Evolutionary conservation across 2,113 vertebrate genomes (phyloP).

Genomic region (Lontra canadensis): DNA sequence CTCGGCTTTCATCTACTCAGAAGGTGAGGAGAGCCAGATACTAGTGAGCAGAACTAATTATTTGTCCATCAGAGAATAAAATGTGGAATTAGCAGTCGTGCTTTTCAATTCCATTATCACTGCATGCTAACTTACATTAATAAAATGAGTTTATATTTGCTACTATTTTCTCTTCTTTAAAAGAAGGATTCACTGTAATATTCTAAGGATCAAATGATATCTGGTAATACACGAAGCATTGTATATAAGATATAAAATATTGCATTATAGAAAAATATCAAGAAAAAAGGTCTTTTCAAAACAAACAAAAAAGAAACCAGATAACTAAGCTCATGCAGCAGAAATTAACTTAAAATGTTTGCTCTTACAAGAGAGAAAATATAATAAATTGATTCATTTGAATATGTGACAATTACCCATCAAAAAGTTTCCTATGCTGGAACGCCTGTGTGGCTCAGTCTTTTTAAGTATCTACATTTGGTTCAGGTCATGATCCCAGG

Average conservation of each 20-base stretch:
- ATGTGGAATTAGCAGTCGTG: not conserved
- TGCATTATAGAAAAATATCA: not conserved
- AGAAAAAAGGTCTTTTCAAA: not conserved
- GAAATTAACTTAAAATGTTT: not conserved
- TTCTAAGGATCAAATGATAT: not conserved
- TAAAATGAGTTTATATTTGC: not conserved
- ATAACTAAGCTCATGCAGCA: not conserved
- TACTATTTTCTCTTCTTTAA: not conserved
- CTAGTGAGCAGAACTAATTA: not conserved
- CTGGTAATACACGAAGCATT: not conserved
- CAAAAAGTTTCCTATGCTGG: not conserved
- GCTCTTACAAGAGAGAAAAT: not conserved
- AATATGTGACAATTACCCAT: not conserved
- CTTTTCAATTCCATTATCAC: not conserved
- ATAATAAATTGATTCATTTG: not conserved
- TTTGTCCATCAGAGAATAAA: not conserved
- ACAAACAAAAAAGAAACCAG: not conserved
- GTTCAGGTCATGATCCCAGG: too few species aligned
- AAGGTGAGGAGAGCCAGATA: not conserved
- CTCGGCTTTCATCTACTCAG: not conserved
- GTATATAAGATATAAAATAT: not conserved
- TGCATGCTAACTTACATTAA: not conserved
- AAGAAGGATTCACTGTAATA: not conserved
- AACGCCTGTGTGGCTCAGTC: too few species aligned
- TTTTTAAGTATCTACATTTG: too few species aligned